Percentiles rank a stretch among this genome's conserved stretches.
Conservation (phyloP, 1,140 invertebrate genomes). For the Potamilus streckersoni region DNA sequence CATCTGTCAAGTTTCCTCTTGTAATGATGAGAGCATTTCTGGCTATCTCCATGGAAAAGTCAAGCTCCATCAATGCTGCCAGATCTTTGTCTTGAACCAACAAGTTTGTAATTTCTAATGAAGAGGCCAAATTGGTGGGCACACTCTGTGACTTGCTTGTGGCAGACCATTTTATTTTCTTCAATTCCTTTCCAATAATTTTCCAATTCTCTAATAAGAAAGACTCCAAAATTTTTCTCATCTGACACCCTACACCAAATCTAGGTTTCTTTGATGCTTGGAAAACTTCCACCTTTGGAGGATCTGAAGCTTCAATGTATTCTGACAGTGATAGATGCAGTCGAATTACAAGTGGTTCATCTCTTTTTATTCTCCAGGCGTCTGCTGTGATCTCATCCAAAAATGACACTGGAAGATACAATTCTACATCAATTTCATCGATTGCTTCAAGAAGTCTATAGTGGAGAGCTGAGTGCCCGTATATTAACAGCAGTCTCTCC, state of each 20-base stretch:
- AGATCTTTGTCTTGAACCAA: constrained; percentile 35
- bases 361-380: constrained; percentile 45
- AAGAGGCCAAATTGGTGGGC: neutral
- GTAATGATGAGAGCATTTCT: constrained; percentile 44
- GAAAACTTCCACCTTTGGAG: constrained; percentile 50
- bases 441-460: constrained; percentile 49
- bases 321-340: constrained; percentile 44
- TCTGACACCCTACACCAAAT: constrained; percentile 49
- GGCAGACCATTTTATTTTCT: constrained; percentile 7
- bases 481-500: constrained; percentile 32
- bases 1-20: constrained; percentile 41
- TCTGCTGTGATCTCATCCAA: constrained; percentile 44
- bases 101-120: neutral
- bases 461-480: constrained; percentile 32
- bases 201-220: constrained; percentile 15
- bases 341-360: constrained; percentile 45
- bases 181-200: constrained; percentile 1
- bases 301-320: constrained; percentile 45
- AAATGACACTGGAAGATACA: constrained; percentile 42
- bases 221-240: constrained; percentile 41
- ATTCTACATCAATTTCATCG: constrained; percentile 53
- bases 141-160: neutral
- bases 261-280: constrained; percentile 47
- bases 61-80: constrained; percentile 42
- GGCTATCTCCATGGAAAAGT: constrained; percentile 34